Evolutionary conservation across 1,140 invertebrate genomes (phyloP), one percentile per base, ranked within the genome.

Genomic region (Metaphire vulgaris): DNA sequence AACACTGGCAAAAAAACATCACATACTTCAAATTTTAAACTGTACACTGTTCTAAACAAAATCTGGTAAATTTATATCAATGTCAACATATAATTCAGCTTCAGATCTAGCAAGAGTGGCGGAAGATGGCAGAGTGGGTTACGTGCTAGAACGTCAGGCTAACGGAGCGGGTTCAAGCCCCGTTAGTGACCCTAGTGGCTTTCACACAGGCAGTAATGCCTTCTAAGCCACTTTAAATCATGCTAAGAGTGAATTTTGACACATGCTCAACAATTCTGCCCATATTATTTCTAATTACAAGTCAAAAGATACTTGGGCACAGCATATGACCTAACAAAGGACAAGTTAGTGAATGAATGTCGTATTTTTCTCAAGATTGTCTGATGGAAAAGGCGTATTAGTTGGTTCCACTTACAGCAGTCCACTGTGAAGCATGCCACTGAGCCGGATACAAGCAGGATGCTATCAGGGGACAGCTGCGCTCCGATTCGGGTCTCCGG

Each of bases 1-100:
- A 78, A 33, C 77, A 78, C 41, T 56, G 41, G 41, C 6, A 56
- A 56, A 56, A 56, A 21, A 21, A 56, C 41, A 56, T 56, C 6
- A 6, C 6, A 56, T 21, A 56, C 6, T 21, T 12, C 21, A 12
- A 56, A 56, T 21, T 56, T 56, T 56, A 21, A 6, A 56, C 41
- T 56, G 21, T 21, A 56, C 41, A 21, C 6, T 56, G 41, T 56
- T 56, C 41, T 12, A 56, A 6, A 56, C 41, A 56, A 21, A 56
- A 12, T 56, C 6, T 21, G 21, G 6, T 56, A 56, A 6, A 56
- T 56, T 56, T 12, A 6, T 12, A 6, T 21, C 6, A 56, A 6
- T 56, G 41, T 56, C 6, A 56, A 12, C 21, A 56, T 56, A 56
- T 12, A 21, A 56, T 56, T 12, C 41, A 56, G 6, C 41, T 21